Base-by-base conservation (phyloP, 2,113 vertebrate species). In the Percopsis transmontana region DNA sequence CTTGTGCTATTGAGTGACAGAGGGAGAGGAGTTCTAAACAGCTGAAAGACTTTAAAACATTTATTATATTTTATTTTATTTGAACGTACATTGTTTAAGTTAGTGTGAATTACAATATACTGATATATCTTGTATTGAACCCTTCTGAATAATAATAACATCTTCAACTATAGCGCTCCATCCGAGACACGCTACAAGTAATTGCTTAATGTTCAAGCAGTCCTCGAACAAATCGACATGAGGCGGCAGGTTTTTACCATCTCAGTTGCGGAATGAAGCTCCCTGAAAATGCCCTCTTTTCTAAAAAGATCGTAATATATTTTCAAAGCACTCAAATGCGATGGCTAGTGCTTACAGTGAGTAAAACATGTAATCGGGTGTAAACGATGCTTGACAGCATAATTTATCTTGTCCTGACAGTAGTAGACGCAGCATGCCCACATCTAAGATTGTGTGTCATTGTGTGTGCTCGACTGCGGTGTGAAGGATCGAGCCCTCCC, bases 1-100 rank as follows among this genome's bases (percentile, higher is more conserved):
- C 16, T 24, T n/a, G n/a, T n/a, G n/a, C 80, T 84, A 77, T 79
- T 79, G 82, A 85, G 71, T 86, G 74, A 74, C 20, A 70, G 74
- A 84, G 69, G 39, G 64, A 74, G 54, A 19, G 74, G 76, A 66
- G 74, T 7, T 33, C 27, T n/a, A n/a, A n/a, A n/a, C n/a, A n/a
- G n/a, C n/a, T n/a, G n/a, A n/a, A n/a, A n/a, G n/a, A n/a, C n/a
- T n/a, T n/a, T n/a, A n/a, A n/a, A n/a, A n/a, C n/a, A n/a, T n/a
- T n/a, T n/a, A n/a, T n/a, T n/a, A n/a, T n/a, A n/a, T n/a, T n/a
- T n/a, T n/a, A n/a, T n/a, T n/a, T n/a, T n/a, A n/a, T n/a, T n/a
- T n/a, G n/a, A n/a, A n/a, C n/a, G n/a, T n/a, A n/a, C n/a, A n/a
- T n/a, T n/a, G n/a, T n/a, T n/a, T n/a, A n/a, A n/a, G n/a, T n/a